Conservation (phyloP, 2,797 vertebrate species). For the Falco concolor region DNA sequence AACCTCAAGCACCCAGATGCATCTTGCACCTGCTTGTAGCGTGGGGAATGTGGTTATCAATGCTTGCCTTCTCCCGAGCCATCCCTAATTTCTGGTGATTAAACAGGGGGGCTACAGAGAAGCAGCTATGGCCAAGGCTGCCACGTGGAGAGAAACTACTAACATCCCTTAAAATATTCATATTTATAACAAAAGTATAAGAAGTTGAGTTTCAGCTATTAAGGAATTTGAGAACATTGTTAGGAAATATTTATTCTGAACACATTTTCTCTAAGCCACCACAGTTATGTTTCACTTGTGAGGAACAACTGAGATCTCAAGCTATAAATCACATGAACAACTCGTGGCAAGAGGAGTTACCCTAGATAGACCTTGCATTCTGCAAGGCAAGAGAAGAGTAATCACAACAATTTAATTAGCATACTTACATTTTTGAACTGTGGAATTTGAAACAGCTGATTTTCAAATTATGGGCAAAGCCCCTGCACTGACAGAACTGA, state of each 20-base stretch:
- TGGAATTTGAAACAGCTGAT: neutral
- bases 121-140: neutral
- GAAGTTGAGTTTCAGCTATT: neutral
- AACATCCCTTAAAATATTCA: neutral
- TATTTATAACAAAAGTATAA: fast-evolving
- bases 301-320: neutral
- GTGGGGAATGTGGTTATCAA: fast-evolving
- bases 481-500: neutral
- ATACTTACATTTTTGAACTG: neutral
- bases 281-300: neutral
- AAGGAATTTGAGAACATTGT: neutral
- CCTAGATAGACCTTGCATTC: neutral
- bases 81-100: fast-evolving
- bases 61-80: neutral
- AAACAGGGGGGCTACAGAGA: neutral
- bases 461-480: neutral
- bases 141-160: neutral
- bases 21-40: too few species aligned
- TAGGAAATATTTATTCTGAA: neutral
- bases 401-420: fast-evolving
- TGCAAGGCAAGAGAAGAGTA: neutral
- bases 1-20: fast-evolving
- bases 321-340: neutral
- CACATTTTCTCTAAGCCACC: neutral
- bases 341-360: neutral